Conservation (phyloP, 2,797 vertebrate species). For the Gallirallus australis region DNA sequence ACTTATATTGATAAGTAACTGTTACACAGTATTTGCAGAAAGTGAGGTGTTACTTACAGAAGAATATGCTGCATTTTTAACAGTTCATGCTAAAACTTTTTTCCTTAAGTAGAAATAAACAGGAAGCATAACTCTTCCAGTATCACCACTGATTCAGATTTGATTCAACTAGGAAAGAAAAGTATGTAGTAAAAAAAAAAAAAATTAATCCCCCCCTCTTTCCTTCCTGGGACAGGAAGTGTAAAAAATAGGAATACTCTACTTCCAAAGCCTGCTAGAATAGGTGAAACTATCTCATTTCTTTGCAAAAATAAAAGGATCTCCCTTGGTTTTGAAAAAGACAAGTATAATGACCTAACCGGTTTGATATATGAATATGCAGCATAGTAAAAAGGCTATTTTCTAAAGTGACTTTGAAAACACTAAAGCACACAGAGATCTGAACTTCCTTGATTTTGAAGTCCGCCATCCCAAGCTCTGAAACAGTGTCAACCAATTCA, state of each 20-base stretch:
- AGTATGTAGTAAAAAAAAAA: neutral
- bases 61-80: neutral
- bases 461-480: neutral
- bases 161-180: conserved; percentile 25
- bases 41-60: neutral
- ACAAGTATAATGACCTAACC: neutral
- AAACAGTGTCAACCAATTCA: neutral
- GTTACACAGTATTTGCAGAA: neutral
- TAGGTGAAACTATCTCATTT: conserved; percentile 10
- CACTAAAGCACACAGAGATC: neutral
- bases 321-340: neutral
- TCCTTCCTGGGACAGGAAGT: conserved; percentile 66
- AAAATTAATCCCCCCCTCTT: neutral
- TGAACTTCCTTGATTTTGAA: neutral
- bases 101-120: conserved; percentile 27
- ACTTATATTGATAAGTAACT: neutral
- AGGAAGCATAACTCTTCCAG: conserved; percentile 15
- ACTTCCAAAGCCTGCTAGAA: conserved; percentile 24
- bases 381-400: neutral
- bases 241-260: conserved; percentile 65
- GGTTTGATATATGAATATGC: neutral
- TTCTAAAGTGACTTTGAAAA: neutral
- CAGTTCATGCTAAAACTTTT: neutral
- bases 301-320: neutral
- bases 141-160: neutral